Percentiles rank a stretch among this genome's conserved stretches.
Evolutionary conservation across 1,140 invertebrate species (phyloP).

Genomic region (Pseudomyrmex gracilis): DNA sequence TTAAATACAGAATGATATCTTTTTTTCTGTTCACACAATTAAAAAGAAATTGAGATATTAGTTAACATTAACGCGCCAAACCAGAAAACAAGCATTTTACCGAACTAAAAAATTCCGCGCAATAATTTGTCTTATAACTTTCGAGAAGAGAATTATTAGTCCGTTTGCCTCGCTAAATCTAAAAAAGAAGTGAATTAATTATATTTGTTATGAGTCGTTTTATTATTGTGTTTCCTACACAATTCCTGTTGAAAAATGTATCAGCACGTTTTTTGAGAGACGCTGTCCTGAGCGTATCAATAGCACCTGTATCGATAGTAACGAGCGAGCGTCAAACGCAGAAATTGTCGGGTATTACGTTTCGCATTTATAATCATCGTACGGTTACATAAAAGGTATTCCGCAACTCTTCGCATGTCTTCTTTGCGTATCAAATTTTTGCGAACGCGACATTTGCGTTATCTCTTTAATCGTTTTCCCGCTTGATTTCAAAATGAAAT

Average conservation of each 20-base stretch:
- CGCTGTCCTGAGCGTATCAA: constrained; percentile 39
- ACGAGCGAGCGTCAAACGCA: constrained; percentile 62
- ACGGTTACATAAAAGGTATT: constrained; percentile 60
- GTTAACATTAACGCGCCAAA: too few species aligned
- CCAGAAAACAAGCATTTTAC: too few species aligned
- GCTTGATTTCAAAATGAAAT: background rate
- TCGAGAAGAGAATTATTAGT: background rate
- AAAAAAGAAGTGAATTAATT: too few species aligned
- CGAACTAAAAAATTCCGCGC: background rate
- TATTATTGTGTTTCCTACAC: background rate
- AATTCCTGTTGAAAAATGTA: background rate
- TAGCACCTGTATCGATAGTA: constrained; percentile 61
- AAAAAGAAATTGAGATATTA: too few species aligned
- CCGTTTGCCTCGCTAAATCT: background rate
- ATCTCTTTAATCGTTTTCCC: too few species aligned
- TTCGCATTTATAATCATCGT: constrained; percentile 70
- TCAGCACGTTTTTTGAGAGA: constrained; percentile 57
- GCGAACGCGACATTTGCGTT: background rate
- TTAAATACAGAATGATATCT: background rate
- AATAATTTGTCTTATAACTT: background rate
- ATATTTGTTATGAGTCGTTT: background rate
- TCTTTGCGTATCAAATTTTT: constrained; percentile 21
- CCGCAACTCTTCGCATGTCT: constrained; percentile 8
- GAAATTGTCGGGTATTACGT: constrained; percentile 65
- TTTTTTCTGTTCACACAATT: too few species aligned